Conservation (phyloP, 2,113 vertebrate species). For the Podilymbus podiceps region DNA sequence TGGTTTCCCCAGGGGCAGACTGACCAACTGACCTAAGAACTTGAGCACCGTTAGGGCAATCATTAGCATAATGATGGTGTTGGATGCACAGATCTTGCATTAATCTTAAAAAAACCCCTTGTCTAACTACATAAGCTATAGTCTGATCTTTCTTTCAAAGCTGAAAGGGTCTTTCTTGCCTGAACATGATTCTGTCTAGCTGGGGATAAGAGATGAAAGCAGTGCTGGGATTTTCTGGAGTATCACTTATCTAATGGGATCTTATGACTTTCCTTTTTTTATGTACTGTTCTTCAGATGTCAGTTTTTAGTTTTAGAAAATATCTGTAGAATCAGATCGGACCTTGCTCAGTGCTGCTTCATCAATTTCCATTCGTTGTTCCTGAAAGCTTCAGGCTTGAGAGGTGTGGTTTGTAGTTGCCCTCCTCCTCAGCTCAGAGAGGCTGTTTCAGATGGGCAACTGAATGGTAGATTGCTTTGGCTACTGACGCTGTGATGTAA, state of each 20-base stretch:
- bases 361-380: background rate
- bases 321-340: background rate
- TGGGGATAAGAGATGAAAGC: background rate
- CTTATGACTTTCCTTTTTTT: background rate
- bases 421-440: background rate
- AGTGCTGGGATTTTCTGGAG: background rate
- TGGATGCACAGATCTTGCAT: background rate
- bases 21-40: background rate
- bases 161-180: background rate
- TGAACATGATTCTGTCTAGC: background rate
- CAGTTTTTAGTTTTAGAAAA: background rate
- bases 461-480: background rate
- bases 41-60: background rate
- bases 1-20: background rate
- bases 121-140: background rate
- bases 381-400: background rate
- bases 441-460: background rate
- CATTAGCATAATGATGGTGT: background rate
- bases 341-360: background rate
- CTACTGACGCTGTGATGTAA: background rate
- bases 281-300: background rate
- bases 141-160: background rate
- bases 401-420: background rate
- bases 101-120: background rate
- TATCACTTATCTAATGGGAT: background rate